A percentile compares a stretch with the other conserved stretches of the same genome.
Conservation (phyloP, 2,797 vertebrate genomes). For the Pachyuromys duprasi region DNA sequence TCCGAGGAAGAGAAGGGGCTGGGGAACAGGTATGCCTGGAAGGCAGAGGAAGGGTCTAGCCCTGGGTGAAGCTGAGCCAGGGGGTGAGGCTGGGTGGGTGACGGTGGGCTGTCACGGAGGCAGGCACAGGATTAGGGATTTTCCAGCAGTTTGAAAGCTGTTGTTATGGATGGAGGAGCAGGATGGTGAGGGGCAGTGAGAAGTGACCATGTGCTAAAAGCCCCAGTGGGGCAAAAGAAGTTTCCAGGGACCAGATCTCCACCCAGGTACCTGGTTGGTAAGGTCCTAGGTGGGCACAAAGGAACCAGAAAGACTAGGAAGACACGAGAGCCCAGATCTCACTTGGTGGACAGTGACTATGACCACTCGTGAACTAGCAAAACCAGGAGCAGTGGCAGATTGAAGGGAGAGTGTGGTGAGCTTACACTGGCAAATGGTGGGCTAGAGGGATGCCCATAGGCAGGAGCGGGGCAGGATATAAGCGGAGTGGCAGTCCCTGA, state of each 20-base stretch:
- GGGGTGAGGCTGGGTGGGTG: background rate
- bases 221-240: background rate
- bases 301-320: background rate
- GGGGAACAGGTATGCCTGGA: rapidly evolving
- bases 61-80: background rate
- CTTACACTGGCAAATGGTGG: background rate
- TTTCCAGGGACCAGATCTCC: background rate
- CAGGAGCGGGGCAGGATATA: too few species aligned
- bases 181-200: background rate
- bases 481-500: background rate
- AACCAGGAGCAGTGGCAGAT: rapidly evolving
- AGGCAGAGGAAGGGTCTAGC: background rate
- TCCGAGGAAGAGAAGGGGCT: background rate
- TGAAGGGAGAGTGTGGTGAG: background rate
- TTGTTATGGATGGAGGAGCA: background rate
- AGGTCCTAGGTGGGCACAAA: background rate
- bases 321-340: background rate
- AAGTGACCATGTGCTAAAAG: background rate
- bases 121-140: rapidly evolving
- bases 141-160: background rate
- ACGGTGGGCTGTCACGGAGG: background rate
- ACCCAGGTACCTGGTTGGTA: too few species aligned
- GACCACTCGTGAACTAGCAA: background rate
- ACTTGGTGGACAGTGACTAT: background rate
- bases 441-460: background rate